A percentile compares a stretch with the other conserved stretches of the same genome.
phyloP scores from a whole-genome alignment of 2,888 invertebrate genomes.

The Dysmachus trigonus region DNA sequence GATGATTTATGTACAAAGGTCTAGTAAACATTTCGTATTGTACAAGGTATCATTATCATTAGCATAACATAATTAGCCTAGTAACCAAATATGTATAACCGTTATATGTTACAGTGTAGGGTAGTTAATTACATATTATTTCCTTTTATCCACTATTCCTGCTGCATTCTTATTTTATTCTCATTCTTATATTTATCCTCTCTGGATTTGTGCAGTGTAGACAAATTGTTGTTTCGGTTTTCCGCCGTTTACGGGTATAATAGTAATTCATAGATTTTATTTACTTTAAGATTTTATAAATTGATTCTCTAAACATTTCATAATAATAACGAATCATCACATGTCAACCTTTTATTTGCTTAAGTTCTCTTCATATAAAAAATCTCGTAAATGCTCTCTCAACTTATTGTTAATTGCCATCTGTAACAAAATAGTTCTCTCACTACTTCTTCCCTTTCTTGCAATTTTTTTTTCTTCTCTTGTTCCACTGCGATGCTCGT shows the following conservation, averaged over 20 bases:
- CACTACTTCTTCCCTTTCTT: neutral
- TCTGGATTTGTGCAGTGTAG: conserved; percentile 32
- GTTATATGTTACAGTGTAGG: conserved; percentile 32
- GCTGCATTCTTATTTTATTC: neutral
- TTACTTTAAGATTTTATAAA: conserved; percentile 33
- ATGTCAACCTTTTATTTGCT: conserved; percentile 29
- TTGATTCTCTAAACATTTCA: conserved; percentile 30
- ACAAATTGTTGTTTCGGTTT: conserved; percentile 6
- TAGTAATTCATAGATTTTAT: conserved; percentile 36
- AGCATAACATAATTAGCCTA: conserved; percentile 37
- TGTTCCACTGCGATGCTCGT: neutral
- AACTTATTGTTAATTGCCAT: conserved; percentile 36
- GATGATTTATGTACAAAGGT: conserved; percentile 37
- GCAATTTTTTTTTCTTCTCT: neutral
- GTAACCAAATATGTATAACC: conserved; percentile 34
- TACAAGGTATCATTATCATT: conserved; percentile 25
- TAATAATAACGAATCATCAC: conserved; percentile 39
- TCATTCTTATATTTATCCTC: neutral
- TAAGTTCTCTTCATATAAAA: conserved; percentile 6
- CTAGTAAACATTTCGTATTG: conserved; percentile 22
- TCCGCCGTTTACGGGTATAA: conserved; percentile 18
- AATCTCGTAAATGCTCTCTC: conserved; percentile 19
- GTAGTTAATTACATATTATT: neutral
- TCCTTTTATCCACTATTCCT: conserved; percentile 13
- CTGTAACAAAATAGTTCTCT: conserved; percentile 34